Percentiles rank a stretch among this genome's conserved stretches.
Conservation (phyloP, 1,140 invertebrate genomes). For the Pseudoatta argentina region DNA sequence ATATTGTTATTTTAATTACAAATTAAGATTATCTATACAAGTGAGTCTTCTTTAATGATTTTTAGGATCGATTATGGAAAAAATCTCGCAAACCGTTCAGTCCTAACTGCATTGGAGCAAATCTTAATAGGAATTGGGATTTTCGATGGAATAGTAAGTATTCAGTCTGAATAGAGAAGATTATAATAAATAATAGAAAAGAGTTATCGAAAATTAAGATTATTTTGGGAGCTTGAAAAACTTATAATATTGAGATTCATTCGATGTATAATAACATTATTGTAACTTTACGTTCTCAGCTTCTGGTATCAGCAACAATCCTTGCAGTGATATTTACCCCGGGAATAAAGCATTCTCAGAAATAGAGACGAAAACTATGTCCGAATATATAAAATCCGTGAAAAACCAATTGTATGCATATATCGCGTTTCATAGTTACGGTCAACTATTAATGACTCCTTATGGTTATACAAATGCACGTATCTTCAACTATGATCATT, state of each 20-base stretch:
- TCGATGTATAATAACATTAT: background rate
- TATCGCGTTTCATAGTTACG: background rate
- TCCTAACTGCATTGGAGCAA: constrained; percentile 42
- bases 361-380: background rate
- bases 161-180: background rate
- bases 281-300: too few species aligned
- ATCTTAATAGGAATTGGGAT: background rate
- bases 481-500: background rate
- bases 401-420: background rate
- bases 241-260: background rate
- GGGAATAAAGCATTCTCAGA: background rate
- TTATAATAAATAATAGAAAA: too few species aligned
- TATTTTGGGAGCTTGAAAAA: background rate
- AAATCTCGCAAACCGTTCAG: background rate
- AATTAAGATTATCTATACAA: background rate
- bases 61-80: background rate
- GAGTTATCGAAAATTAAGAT: background rate
- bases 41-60: background rate
- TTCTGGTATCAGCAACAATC: too few species aligned
- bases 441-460: background rate
- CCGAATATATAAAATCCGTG: background rate
- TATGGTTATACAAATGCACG: background rate
- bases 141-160: background rate
- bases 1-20: too few species aligned
- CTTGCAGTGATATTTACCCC: too few species aligned